phyloP scores from a whole-genome alignment of 1,140 invertebrate species.

The Pseudomyrmex dendroicus region DNA sequence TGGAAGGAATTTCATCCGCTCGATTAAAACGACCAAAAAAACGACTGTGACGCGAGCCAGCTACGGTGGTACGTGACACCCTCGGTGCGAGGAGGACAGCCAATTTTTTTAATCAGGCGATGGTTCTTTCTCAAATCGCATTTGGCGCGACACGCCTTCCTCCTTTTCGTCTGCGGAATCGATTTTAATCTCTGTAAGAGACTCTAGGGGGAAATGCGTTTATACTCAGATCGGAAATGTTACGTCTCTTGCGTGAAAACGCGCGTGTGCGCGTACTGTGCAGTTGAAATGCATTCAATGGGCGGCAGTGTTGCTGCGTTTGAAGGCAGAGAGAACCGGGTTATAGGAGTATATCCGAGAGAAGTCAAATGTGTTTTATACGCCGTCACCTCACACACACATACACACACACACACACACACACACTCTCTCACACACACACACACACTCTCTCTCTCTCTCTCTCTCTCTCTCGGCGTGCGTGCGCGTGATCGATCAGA shows the following conservation, averaged over 20 bases:
- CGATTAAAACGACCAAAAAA: slow-evolving; percentile 30
- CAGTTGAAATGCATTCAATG: slow-evolving; percentile 45
- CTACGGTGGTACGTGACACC: slow-evolving; percentile 10
- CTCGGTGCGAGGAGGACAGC: slow-evolving; percentile 32
- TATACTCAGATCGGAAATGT: slow-evolving; percentile 31
- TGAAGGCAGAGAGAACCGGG: slow-evolving; percentile 16
- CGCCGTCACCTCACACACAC: slow-evolving; percentile 13
- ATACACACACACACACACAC: too few relatives aligned
- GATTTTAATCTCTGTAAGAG: slow-evolving; percentile 75
- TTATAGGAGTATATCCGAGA: slow-evolving; percentile 24
- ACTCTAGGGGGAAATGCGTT: slow-evolving; percentile 32
- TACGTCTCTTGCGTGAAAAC: neutral
- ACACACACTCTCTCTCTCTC: neutral
- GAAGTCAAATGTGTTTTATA: slow-evolving; percentile 33
- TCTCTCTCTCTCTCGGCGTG: neutral
- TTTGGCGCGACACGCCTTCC: slow-evolving; percentile 6
- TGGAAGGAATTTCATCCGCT: slow-evolving; percentile 31
- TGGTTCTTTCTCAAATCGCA: slow-evolving; percentile 63
- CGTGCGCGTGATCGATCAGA: slow-evolving; percentile 33
- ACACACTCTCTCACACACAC: too few relatives aligned
- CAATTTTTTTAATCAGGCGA: slow-evolving; percentile 70
- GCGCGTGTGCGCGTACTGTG: slow-evolving; percentile 10
- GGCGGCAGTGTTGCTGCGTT: slow-evolving; percentile 3
- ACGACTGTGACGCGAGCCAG: neutral
- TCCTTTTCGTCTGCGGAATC: slow-evolving; percentile 46